phyloP scores from a whole-genome alignment of 2,888 invertebrate genomes.

The Lithosia quadra region DNA sequence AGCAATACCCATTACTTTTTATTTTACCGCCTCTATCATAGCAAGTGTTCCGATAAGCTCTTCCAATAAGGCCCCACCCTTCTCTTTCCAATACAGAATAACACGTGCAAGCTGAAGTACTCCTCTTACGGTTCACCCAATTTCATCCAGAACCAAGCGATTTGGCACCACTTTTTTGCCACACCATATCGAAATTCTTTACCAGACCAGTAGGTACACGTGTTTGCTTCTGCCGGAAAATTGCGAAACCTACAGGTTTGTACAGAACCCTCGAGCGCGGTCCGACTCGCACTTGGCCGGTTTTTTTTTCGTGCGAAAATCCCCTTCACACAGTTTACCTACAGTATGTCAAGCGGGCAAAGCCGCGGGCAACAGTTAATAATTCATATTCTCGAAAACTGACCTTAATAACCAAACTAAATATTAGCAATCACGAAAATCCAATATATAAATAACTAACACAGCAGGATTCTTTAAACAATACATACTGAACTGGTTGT shows the following conservation, averaged over 20 bases:
- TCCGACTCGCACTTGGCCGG: too few relatives aligned
- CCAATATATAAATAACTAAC: background rate
- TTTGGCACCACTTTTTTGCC: background rate
- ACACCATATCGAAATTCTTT: background rate
- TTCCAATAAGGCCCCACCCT: too few relatives aligned
- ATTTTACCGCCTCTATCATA: too few relatives aligned
- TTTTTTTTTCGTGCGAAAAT: background rate
- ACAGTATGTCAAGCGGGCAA: background rate
- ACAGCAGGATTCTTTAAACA: slow-evolving; percentile 3
- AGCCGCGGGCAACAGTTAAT: background rate
- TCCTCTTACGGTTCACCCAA: too few relatives aligned
- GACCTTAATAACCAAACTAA: slow-evolving; percentile 4
- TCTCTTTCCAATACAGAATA: too few relatives aligned
- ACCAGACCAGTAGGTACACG: too few relatives aligned
- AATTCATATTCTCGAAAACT: background rate
- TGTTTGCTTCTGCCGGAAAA: background rate
- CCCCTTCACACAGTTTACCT: too few relatives aligned
- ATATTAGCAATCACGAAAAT: slow-evolving; percentile 2
- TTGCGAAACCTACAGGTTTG: too few relatives aligned
- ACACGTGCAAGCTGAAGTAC: too few relatives aligned
- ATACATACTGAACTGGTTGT: background rate
- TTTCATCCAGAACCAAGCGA: background rate
- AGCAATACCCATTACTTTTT: too few relatives aligned
- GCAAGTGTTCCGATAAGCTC: too few relatives aligned
- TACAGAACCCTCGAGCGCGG: too few relatives aligned